Conservation (phyloP, 2,888 invertebrate genomes). For the Melolontha melolontha region DNA sequence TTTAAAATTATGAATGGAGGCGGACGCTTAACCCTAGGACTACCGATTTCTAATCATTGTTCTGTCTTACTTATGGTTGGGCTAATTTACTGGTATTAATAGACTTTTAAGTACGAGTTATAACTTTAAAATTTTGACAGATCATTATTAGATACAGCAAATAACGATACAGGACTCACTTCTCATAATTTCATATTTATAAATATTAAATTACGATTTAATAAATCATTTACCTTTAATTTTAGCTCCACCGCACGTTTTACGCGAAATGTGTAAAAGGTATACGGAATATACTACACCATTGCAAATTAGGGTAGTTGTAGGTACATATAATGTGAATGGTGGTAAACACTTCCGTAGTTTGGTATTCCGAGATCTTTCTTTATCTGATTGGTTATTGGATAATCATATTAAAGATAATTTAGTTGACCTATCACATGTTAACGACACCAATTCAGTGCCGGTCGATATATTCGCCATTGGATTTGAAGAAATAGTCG, state of each 20-base stretch:
- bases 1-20: too few relatives aligned
- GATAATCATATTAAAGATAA: constrained; percentile 79
- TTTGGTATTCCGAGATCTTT: constrained; percentile 91
- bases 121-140: background rate
- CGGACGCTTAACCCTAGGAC: too few relatives aligned
- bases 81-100: too few relatives aligned
- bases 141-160: too few relatives aligned
- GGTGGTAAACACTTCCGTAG: constrained; percentile 98
- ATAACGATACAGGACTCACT: too few relatives aligned
- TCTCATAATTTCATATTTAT: too few relatives aligned
- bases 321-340: constrained; percentile 99
- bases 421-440: constrained; percentile 66
- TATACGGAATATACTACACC: constrained; percentile 82
- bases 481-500: constrained; percentile 99
- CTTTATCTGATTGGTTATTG: constrained; percentile 89
- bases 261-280: constrained; percentile 87
- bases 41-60: too few relatives aligned
- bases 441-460: constrained; percentile 63
- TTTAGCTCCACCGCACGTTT: constrained; percentile 81
- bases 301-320: constrained; percentile 80
- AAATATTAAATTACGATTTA: too few relatives aligned
- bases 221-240: constrained; percentile 35
- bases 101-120: background rate
- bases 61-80: too few relatives aligned
- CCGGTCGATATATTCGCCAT: constrained; percentile 96